Percentiles rank a stretch among this genome's conserved stretches.
These are phyloP conservation scores for Diarsia rubi DNA, from an alignment of 2,888 invertebrate species.

Conservation along the genomic window DNA sequence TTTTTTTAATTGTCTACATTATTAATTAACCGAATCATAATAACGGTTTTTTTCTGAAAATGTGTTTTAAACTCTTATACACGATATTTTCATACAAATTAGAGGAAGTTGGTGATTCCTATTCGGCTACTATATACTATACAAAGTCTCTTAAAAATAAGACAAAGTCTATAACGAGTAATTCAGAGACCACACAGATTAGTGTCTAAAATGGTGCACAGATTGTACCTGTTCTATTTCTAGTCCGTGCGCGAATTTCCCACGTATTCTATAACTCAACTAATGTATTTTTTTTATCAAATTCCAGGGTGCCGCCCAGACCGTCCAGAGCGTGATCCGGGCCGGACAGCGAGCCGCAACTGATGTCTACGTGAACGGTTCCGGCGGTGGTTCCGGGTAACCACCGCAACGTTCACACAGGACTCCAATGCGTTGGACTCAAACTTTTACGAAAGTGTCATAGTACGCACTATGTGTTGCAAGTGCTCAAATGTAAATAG, in stretches of 20 bases:
- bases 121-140: neutral
- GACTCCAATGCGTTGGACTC: conserved; percentile 73
- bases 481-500: conserved; percentile 87
- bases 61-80: neutral
- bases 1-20: neutral
- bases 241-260: neutral
- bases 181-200: neutral
- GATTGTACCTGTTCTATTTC: neutral
- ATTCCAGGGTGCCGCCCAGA: conserved; percentile 93
- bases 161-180: neutral
- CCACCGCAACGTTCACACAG: conserved; percentile 11
- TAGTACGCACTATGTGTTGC: conserved; percentile 89
- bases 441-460: conserved; percentile 89
- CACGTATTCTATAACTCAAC: neutral
- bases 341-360: conserved; percentile 90
- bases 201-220: neutral
- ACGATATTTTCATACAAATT: neutral
- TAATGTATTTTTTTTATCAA: neutral
- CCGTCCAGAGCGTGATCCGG: conserved; percentile 92
- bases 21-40: neutral
- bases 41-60: neutral
- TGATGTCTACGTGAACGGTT: conserved; percentile 87
- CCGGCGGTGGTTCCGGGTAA: conserved; percentile 84
- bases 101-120: neutral
- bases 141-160: neutral